phyloP scores from a whole-genome alignment of 2,797 vertebrate genomes.

The Mormyrops attenuatus region DNA sequence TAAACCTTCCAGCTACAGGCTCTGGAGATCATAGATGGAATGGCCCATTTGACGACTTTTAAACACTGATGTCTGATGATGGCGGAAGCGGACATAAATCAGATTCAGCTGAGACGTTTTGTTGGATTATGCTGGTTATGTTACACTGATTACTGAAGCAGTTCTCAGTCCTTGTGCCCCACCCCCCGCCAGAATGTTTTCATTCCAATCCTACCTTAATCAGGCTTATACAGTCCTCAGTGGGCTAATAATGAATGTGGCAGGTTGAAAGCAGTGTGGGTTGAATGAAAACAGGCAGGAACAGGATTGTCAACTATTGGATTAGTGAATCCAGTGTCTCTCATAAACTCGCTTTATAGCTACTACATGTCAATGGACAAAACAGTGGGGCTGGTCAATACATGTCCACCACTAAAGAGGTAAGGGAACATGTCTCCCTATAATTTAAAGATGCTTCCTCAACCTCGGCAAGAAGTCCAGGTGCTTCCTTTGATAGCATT shows the following conservation, averaged over 20 bases:
- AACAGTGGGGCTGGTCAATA: background rate
- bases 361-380: background rate
- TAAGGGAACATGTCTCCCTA: background rate
- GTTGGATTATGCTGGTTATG: background rate
- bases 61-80: background rate
- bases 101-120: background rate
- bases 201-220: background rate
- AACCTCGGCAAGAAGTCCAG: background rate
- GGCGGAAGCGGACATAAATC: background rate
- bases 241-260: background rate
- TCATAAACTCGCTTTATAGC: background rate
- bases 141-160: background rate
- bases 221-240: background rate
- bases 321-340: background rate
- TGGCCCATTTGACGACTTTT: background rate
- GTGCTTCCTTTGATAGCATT: conserved; percentile 7
- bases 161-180: background rate
- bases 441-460: background rate
- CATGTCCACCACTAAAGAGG: background rate
- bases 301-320: background rate
- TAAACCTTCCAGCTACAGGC: background rate
- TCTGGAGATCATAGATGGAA: background rate
- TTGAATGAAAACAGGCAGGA: background rate
- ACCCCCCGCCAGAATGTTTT: background rate
- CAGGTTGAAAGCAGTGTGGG: background rate